phyloP scores from a whole-genome alignment of 2,113 vertebrate genomes.

The Corythaeola cristata region DNA sequence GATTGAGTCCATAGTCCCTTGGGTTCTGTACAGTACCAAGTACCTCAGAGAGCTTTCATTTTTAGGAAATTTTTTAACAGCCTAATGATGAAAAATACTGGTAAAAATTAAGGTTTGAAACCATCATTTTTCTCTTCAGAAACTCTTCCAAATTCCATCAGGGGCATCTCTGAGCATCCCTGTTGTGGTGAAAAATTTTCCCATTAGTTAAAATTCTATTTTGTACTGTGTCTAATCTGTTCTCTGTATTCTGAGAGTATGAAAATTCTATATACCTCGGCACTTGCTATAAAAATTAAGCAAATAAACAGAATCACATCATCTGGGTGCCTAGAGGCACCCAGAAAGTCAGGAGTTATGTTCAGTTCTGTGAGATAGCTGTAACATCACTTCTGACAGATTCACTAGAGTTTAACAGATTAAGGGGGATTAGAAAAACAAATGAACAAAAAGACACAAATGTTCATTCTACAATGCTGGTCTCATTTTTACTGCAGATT shows the following conservation, averaged over 20 bases:
- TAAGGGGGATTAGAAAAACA: background rate
- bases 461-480: background rate
- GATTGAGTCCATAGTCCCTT: background rate
- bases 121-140: background rate
- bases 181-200: background rate
- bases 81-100: background rate
- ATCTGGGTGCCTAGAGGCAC: background rate
- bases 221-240: background rate
- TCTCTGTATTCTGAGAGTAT: background rate
- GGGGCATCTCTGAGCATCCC: background rate
- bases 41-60: background rate
- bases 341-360: background rate
- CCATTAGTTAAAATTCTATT: background rate
- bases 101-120: background rate
- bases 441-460: background rate
- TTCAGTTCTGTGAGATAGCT: background rate
- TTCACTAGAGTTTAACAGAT: background rate
- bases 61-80: background rate
- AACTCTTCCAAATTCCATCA: background rate
- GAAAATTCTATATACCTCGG: background rate
- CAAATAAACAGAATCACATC: background rate
- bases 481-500: background rate
- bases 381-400: background rate
- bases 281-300: background rate
- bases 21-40: background rate